These are phyloP conservation scores for Jacana jacana DNA, from an alignment of 2,113 vertebrate species.

Conservation along the genomic window DNA sequence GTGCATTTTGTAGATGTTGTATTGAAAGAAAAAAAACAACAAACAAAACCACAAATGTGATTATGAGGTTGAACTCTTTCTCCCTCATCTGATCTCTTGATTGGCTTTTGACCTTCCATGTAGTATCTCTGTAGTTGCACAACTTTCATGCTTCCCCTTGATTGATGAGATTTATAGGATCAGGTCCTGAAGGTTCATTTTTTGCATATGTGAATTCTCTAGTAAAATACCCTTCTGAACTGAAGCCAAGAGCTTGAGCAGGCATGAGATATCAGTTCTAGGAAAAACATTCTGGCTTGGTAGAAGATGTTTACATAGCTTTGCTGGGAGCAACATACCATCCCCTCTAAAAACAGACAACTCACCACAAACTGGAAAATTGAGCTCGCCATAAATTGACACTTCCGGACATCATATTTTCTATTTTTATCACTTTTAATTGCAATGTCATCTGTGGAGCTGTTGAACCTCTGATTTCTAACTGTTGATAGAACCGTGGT, in stretches of 20 bases:
- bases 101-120: background rate
- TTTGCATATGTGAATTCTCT: background rate
- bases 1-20: background rate
- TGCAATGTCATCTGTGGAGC: background rate
- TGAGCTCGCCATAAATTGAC: background rate
- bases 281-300: background rate
- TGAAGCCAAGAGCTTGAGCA: background rate
- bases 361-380: background rate
- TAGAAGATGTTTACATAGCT: background rate
- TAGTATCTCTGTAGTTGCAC: background rate
- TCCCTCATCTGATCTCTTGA: background rate
- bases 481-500: rapidly evolving
- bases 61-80: background rate
- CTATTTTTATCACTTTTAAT: background rate
- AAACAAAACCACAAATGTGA: background rate
- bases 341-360: background rate
- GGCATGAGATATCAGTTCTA: background rate
- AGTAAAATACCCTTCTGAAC: background rate
- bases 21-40: background rate
- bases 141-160: background rate
- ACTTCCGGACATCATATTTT: rapidly evolving
- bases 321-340: background rate
- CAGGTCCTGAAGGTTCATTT: background rate
- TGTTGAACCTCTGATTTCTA: background rate
- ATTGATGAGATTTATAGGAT: background rate